A percentile compares a stretch with the other conserved stretches of the same genome.
Evolutionary conservation across 1,140 invertebrate genomes (phyloP).

Genomic region (Orius insidiosus): DNA sequence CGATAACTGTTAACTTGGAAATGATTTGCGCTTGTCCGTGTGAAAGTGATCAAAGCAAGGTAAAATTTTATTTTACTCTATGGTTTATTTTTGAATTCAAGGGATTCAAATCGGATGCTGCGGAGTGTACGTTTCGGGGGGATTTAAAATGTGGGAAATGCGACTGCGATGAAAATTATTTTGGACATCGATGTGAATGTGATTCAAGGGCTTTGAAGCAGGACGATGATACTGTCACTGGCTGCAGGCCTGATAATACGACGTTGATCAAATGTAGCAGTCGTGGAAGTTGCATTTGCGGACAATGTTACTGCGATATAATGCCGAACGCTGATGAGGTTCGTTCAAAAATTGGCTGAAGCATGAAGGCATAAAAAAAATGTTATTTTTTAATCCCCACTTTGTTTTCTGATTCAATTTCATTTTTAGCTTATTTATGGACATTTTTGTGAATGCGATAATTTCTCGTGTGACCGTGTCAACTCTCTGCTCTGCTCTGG

Average conservation of each 20-base stretch:
- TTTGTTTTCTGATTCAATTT: background rate
- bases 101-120: constrained; percentile 26
- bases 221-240: constrained; percentile 31
- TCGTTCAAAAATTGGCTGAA: background rate
- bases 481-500: constrained; percentile 65
- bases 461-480: constrained; percentile 78
- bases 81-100: too few relatives aligned
- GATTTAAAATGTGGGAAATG: constrained; percentile 76
- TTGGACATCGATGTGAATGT: constrained; percentile 78
- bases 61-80: constrained; percentile 20
- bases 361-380: too few relatives aligned
- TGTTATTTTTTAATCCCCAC: too few relatives aligned
- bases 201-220: constrained; percentile 29
- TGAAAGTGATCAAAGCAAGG: constrained; percentile 41
- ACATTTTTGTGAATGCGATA: constrained; percentile 82
- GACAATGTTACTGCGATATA: constrained; percentile 55
- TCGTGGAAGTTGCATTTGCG: constrained; percentile 62
- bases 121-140: constrained; percentile 44
- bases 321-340: constrained; percentile 32
- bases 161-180: constrained; percentile 55
- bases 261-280: constrained; percentile 52
- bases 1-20: constrained; percentile 63
- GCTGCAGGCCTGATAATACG: constrained; percentile 57
- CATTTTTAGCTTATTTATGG: constrained; percentile 30
- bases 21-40: constrained; percentile 84